phyloP scores from a whole-genome alignment of 1,140 invertebrate genomes.

The Drosophila melanogaster region DNA sequence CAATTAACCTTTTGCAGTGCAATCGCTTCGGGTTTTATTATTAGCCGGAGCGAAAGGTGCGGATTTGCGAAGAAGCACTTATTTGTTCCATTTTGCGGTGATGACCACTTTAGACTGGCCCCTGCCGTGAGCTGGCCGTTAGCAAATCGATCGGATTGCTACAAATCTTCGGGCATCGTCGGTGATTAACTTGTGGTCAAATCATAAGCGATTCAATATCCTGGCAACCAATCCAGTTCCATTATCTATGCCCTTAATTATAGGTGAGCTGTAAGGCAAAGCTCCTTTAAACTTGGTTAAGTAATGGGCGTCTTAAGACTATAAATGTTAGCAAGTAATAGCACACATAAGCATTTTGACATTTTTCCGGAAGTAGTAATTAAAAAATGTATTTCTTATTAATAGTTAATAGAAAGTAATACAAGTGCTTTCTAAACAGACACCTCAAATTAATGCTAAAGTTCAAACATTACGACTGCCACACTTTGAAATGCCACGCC shows the following conservation, averaged over 20 bases:
- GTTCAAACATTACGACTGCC: too few relatives aligned
- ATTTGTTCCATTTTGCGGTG: conserved; percentile 37
- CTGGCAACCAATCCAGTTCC: conserved; percentile 10
- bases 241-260: background rate
- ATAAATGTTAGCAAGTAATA: background rate
- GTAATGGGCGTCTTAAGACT: background rate
- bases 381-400: too few relatives aligned
- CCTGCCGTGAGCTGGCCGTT: conserved; percentile 23
- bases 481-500: too few relatives aligned
- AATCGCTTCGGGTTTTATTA: conserved; percentile 53
- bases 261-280: background rate
- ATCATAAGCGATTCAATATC: conserved; percentile 27
- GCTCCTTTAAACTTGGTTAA: conserved; percentile 16
- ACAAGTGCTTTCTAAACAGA: too few relatives aligned
- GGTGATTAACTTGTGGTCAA: conserved; percentile 17
- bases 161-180: conserved; percentile 10
- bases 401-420: too few relatives aligned
- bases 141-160: conserved; percentile 33
- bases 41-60: conserved; percentile 24
- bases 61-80: conserved; percentile 50
- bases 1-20: conserved; percentile 72
- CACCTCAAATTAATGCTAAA: too few relatives aligned
- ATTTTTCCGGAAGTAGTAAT: background rate
- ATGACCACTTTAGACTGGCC: background rate
- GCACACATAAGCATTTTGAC: conserved; percentile 7